Base-by-base conservation (phyloP, 23 tunicate species). In the Styela clava region DNA sequence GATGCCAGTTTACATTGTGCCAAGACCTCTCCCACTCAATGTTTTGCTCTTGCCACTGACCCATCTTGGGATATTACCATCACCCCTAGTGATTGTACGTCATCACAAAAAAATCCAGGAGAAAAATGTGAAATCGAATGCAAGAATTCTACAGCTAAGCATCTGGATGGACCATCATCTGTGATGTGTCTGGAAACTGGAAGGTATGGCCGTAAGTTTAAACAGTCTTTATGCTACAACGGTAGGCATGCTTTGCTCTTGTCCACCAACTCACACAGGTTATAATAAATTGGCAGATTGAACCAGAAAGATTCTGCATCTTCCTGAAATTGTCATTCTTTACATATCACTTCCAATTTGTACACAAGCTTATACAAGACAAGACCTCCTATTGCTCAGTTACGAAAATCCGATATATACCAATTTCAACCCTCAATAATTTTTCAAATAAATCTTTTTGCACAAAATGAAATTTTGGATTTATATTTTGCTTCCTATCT, bases 91-190 rank as follows among this genome's bases (percentile, higher is more conserved):
- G 24, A 25, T 24, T 76, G 81, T 29, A 67, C 71, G 19, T 0
- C 65, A 1, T 52, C 65, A 21, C 37, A 0, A 5, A 20, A 64
- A 25, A 29, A 44, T 37, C 62, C 67, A 20, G 81, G 81, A 24
- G 31, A 28, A 24, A 22, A 28, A 24, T 76, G 81, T 52, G 65
- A 52, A 1, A 52, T 76, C 7, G 65, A 76, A 22, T 76, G 81
- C 33, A n/a, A 52, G 5, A 29, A 76, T 1, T 24, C 67, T 0
- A 76, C 81, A n/a, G 25, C 33, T 18, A 68, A 82, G 29, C 36
- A 82, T 52, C 31, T 82, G 2, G 85, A 82, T 82, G 85, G 79
- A 25, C 67, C 85, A 12, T 12, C 78, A 3, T 33, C 79, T 0
- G 37, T 82, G 20, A 0, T 33, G 30, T 82, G 85, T 56, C 20